phyloP scores from a whole-genome alignment of 2,888 invertebrate genomes.

The Exephanes ischioxanthus region DNA sequence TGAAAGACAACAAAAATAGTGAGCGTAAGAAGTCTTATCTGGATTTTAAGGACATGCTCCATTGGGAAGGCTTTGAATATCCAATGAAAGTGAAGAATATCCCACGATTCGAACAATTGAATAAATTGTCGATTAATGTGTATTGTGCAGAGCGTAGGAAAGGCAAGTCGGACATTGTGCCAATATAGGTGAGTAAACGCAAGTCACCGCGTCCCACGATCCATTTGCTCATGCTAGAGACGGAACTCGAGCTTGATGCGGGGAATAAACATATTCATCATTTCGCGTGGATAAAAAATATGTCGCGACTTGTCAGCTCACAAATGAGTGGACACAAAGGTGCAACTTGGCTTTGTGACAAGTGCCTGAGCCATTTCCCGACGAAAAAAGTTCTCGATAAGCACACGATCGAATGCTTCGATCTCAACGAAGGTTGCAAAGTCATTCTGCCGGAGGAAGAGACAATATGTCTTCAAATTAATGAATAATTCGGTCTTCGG shows the following conservation, averaged over 20 bases:
- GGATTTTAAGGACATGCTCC: background rate
- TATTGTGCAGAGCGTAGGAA: background rate
- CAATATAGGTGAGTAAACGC: background rate
- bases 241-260: background rate
- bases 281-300: slow-evolving; percentile 37
- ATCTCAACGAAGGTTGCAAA: slow-evolving; percentile 2
- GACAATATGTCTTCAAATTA: background rate
- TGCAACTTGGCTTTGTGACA: slow-evolving; percentile 27
- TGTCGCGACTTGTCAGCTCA: slow-evolving; percentile 35
- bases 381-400: background rate
- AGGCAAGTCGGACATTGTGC: slow-evolving; percentile 5
- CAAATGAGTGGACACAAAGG: slow-evolving; percentile 9
- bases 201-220: background rate
- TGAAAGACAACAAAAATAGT: background rate
- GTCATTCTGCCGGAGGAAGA: slow-evolving; percentile 21
- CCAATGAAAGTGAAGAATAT: slow-evolving; percentile 5
- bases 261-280: slow-evolving; percentile 12
- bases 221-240: slow-evolving; percentile 21
- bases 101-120: slow-evolving; percentile 8
- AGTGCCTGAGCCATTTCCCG: slow-evolving; percentile 16
- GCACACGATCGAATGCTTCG: slow-evolving; percentile 11
- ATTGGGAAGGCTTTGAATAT: background rate
- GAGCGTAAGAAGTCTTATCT: background rate
- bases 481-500: slow-evolving; percentile 20
- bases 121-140: slow-evolving; percentile 24